Base-by-base conservation (phyloP, 2,888 invertebrate species). In the Minunthozetes semirufus region DNA sequence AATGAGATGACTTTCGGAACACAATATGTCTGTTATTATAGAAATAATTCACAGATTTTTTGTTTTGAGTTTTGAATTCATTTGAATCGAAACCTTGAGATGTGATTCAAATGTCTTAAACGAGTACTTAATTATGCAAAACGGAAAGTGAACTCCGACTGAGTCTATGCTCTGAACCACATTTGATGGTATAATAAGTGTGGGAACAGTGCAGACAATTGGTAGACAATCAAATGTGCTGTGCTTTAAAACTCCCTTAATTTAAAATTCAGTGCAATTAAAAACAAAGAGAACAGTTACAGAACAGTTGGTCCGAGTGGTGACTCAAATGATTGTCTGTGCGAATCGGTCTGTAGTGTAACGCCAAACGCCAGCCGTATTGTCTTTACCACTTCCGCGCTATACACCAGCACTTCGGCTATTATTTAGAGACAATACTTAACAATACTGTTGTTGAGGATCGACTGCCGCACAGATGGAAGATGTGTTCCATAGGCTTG, bases 371-470 rank as follows among this genome's bases (percentile, higher is more conserved):
- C 17, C 6, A 19, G 53, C 38, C 29, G 63, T 19, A 63, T 63
- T 63, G 63, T 63, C 17, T 63, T 63, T 13, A 38, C 63, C 63
- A 63, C 63, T 63, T 63, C 63, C 63, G 63, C 38, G 63, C 63
- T 61, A 22, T 61, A 25, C 15, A 38, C 11, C 63, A 33, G 15
- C n/a, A 56, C 25, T 63, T 56, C 2, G 25, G 56, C 56, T 56
- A 25, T 56, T 56, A 56, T 56, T 48, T 9, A 22, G 9, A 56
- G 9, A 63, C 38, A 63, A 33, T 63, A 11, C n/a, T 13, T 9
- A 33, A 63, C 63, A 63, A 63, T 63, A 33, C 63, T n/a, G n/a
- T n/a, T n/a, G n/a, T n/a, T n/a, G n/a, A 38, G 63, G 33, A 19
- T 25, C 29, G 29, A 13, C 8, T 13, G 5, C 2, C 4, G 13